phyloP scores from a whole-genome alignment of 2,888 invertebrate species.

The Apamea monoglypha region DNA sequence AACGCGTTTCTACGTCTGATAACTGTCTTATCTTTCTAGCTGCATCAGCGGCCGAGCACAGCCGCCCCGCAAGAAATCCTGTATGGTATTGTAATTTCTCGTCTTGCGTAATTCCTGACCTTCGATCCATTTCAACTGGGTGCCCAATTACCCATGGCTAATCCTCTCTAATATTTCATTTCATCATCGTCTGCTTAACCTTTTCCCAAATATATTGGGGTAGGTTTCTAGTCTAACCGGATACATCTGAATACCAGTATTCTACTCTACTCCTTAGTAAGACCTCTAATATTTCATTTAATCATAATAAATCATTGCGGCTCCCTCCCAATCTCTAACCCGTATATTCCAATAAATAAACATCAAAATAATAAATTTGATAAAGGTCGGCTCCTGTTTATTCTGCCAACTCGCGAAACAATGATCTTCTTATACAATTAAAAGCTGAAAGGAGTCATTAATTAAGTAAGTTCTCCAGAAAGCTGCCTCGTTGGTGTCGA shows the following conservation, averaged over 20 bases:
- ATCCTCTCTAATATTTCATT: neutral
- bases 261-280: no score
- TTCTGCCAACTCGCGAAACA: conserved; percentile 49
- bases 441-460: conserved; percentile 51
- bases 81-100: neutral
- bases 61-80: neutral
- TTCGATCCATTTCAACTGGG: neutral
- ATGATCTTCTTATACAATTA: conserved; percentile 60
- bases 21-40: neutral
- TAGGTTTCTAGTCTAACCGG: no score
- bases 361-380: conserved; percentile 58
- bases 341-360: conserved; percentile 35
- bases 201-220: no score
- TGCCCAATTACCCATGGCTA: neutral
- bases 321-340: neutral
- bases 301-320: neutral
- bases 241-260: no score
- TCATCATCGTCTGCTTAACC: no score
- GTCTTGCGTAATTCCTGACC: neutral
- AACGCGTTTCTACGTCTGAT: no score
- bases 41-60: neutral
- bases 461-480: conserved; percentile 53
- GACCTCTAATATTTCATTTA: neutral
- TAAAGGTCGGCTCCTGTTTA: conserved; percentile 50
- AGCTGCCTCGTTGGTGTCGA: conserved; percentile 28